These are phyloP conservation scores for Gracilinanus agilis DNA, from an alignment of 2,113 vertebrate species.

Conservation along the genomic window DNA sequence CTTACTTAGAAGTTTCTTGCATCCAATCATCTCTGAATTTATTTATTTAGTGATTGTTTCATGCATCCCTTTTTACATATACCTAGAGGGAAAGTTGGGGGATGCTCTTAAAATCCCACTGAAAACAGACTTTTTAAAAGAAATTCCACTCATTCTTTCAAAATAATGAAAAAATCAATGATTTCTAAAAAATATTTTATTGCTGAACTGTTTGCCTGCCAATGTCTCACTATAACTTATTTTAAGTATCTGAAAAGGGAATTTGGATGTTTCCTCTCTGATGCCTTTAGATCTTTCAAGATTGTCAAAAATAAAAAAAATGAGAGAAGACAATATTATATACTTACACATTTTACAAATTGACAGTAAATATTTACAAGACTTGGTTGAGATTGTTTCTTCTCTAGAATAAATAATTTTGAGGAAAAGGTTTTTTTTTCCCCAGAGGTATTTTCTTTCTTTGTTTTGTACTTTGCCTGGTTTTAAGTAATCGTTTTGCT, in stretches of 20 bases:
- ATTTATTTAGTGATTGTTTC: conserved; percentile 25
- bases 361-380: background rate
- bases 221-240: conserved; percentile 71
- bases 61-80: background rate
- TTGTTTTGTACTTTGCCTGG: conserved; percentile 4
- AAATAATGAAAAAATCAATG: conserved; percentile 75
- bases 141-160: conserved; percentile 70
- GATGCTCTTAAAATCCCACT: conserved; percentile 45
- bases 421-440: background rate
- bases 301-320: conserved; percentile 35
- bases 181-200: conserved; percentile 71
- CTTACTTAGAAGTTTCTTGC: background rate
- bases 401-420: background rate
- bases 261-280: conserved; percentile 56
- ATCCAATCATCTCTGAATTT: conserved; percentile 17
- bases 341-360: background rate
- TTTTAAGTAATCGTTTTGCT: conserved; percentile 14
- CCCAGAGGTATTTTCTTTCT: background rate
- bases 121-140: conserved; percentile 39
- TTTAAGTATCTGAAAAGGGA: conserved; percentile 64
- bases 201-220: conserved; percentile 75
- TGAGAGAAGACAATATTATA: background rate
- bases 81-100: conserved; percentile 43
- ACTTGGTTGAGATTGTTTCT: background rate
- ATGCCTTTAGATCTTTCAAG: conserved; percentile 62